These are phyloP conservation scores for Eurois occulta DNA, from an alignment of 2,888 invertebrate genomes.

Conservation along the genomic window DNA sequence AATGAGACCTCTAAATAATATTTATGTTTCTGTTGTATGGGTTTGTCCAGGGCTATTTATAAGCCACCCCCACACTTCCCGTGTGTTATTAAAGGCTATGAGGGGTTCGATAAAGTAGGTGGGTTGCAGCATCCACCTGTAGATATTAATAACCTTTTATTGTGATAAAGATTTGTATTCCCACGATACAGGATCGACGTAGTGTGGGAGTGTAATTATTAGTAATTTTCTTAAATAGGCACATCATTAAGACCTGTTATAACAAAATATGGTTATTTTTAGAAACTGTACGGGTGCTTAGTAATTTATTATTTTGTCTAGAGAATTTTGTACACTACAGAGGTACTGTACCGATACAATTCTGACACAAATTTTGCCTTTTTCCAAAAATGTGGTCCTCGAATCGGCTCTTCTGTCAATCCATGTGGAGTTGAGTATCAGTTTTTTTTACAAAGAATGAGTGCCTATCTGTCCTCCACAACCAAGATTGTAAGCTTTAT, in stretches of 20 bases:
- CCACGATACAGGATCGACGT: neutral
- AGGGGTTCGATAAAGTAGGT: slow-evolving; percentile 27
- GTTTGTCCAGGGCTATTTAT: slow-evolving; percentile 41
- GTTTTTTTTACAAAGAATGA: neutral
- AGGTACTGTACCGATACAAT: neutral
- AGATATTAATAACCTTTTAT: slow-evolving; percentile 37
- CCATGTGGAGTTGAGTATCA: neutral
- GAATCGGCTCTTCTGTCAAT: neutral
- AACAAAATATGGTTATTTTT: neutral
- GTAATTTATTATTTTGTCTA: neutral
- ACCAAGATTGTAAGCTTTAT: neutral
- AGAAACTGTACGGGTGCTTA: neutral
- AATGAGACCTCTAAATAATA: slow-evolving; percentile 34
- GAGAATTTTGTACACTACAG: neutral
- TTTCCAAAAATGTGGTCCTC: neutral
- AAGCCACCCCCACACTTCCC: slow-evolving; percentile 38
- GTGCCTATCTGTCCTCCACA: neutral
- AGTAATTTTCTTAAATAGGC: neutral
- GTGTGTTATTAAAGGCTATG: slow-evolving; percentile 11
- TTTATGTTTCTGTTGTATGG: slow-evolving; percentile 16
- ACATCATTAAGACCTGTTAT: neutral
- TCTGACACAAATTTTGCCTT: neutral
- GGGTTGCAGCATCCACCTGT: neutral
- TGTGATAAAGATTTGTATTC: slow-evolving; percentile 10
- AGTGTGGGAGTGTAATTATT: neutral